Evolutionary conservation across 2,797 vertebrate species (phyloP).

Genomic region (Myotis findleyi): DNA sequence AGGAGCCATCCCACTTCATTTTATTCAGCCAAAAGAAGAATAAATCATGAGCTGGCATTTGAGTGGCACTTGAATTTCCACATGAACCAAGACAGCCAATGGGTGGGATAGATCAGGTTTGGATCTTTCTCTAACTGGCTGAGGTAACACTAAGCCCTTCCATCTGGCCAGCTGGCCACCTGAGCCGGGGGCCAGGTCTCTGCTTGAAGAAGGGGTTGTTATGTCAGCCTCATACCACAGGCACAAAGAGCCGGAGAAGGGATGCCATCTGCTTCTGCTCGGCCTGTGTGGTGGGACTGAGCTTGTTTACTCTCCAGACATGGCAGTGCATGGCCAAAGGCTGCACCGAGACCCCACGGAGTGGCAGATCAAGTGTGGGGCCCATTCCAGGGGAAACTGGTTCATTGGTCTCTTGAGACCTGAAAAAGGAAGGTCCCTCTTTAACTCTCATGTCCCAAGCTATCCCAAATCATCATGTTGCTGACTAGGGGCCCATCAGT

Average conservation of each 20-base stretch:
- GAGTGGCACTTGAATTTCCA: background rate
- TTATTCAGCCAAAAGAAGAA: background rate
- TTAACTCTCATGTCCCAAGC: conserved; percentile 16
- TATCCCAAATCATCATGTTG: conserved; percentile 43
- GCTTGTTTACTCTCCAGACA: background rate
- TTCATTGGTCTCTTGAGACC: conserved; percentile 61
- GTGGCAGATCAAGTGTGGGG: background rate
- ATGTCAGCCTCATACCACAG: background rate
- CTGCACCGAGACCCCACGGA: background rate
- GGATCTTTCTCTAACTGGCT: background rate
- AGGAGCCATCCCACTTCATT: background rate
- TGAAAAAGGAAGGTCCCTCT: conserved; percentile 44
- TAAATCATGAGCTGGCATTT: background rate
- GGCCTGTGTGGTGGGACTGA: background rate
- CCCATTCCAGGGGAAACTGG: background rate
- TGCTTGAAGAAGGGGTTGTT: background rate
- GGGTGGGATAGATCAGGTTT: background rate
- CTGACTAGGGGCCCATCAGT: background rate
- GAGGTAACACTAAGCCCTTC: background rate
- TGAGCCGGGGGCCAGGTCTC: background rate
- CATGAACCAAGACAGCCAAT: background rate
- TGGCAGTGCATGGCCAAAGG: background rate
- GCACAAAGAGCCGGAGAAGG: background rate
- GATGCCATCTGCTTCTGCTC: background rate
- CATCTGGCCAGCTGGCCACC: background rate